A percentile compares a stretch with the other conserved stretches of the same genome.
phyloP scores from a whole-genome alignment of 2,113 vertebrate genomes.

The Sander lucioperca region DNA sequence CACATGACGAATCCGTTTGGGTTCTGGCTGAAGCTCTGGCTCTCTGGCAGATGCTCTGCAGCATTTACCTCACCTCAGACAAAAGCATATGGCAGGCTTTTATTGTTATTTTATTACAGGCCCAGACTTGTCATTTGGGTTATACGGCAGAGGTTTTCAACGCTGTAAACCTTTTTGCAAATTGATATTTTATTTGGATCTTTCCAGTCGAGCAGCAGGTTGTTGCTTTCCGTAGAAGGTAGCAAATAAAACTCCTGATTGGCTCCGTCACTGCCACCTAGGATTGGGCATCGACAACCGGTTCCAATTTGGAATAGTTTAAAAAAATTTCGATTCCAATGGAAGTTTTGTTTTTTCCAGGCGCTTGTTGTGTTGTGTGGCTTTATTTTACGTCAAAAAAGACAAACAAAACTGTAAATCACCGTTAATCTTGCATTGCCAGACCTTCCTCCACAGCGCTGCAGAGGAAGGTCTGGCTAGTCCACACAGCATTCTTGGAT shows the following conservation, averaged over 20 bases:
- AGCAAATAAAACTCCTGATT: background rate
- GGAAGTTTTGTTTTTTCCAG: too few species aligned
- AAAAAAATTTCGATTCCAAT: too few species aligned
- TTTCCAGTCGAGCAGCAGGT: background rate
- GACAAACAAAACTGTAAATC: too few species aligned
- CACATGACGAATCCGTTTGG: background rate
- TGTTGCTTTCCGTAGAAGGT: background rate
- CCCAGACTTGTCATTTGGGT: background rate
- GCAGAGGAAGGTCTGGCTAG: too few species aligned
- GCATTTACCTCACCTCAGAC: background rate
- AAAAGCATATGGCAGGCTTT: background rate
- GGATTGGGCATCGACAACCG: too few species aligned
- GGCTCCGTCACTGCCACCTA: background rate
- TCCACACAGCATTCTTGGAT: too few species aligned
- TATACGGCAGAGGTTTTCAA: background rate
- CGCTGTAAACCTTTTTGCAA: slow-evolving; percentile 10
- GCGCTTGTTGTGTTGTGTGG: too few species aligned
- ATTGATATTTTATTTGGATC: slow-evolving; percentile 16
- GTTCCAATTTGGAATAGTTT: too few species aligned
- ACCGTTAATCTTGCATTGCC: too few species aligned
- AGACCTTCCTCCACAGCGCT: too few species aligned
- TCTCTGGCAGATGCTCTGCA: background rate
- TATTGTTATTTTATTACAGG: background rate
- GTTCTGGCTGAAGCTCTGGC: background rate
- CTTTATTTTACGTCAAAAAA: too few species aligned